A percentile compares a stretch with the other conserved stretches of the same genome.
These are phyloP conservation scores for Rhyacophila brunnea DNA, from an alignment of 1,140 invertebrate genomes.

Conservation along the genomic window DNA sequence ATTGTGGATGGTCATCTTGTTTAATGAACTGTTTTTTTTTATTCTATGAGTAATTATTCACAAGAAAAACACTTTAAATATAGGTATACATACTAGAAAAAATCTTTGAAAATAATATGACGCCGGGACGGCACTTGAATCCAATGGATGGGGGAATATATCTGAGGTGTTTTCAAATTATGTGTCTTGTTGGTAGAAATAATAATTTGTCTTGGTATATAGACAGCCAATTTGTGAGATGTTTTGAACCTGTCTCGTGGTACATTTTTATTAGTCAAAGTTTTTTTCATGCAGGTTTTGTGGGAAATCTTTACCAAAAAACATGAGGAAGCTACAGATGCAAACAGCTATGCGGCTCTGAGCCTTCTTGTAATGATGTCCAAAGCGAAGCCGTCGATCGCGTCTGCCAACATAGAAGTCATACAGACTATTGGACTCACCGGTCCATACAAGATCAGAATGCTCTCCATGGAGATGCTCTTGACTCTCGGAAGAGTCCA, in stretches of 20 bases:
- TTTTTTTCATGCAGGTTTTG: constrained; percentile 57
- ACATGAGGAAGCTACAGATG: constrained; percentile 63
- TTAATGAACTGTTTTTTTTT: no score
- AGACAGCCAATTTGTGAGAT: neutral
- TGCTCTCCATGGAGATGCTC: constrained; percentile 44
- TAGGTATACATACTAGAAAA: no score
- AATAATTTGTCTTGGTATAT: no score
- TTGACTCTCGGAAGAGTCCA: constrained; percentile 43
- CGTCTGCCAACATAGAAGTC: constrained; percentile 53
- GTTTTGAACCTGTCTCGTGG: neutral
- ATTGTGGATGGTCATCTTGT: no score
- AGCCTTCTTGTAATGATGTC: constrained; percentile 71
- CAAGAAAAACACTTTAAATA: no score
- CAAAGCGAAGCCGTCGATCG: constrained; percentile 56
- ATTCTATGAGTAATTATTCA: no score
- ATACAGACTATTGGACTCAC: constrained; percentile 54
- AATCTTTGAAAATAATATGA: no score
- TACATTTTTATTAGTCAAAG: neutral
- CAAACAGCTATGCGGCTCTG: constrained; percentile 69
- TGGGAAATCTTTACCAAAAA: constrained; percentile 82
- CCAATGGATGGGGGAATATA: no score
- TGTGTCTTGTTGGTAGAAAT: no score
- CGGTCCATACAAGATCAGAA: constrained; percentile 45
- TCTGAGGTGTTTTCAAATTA: no score
- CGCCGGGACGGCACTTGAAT: no score